Base-by-base conservation (phyloP, 2,797 vertebrate genomes). In the Myotis planiceps region DNA sequence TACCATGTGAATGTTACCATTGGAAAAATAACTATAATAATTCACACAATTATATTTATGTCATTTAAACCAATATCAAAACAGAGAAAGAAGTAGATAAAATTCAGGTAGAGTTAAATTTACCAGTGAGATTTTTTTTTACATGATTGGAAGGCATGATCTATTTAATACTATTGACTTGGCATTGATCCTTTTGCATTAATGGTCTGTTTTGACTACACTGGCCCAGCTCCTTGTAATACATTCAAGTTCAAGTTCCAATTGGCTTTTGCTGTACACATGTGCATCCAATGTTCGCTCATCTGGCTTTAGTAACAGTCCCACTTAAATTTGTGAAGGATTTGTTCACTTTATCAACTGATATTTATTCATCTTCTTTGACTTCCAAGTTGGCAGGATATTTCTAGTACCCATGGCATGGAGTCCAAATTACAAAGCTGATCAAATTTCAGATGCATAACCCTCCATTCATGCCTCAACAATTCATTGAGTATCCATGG, bases 261-360 rank as follows among this genome's bases (percentile, higher is more conserved):
- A 7, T 18, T 95, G 95, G 89, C 89, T 92, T 83, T 87, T 39
- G 39, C 29, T 88, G 32, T 53, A 32, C 25, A 81, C 71, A 87
- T 76, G 37, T 95, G 66, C 34, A 78, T 91, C 42, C 55, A 95
- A 19, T 58, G 13, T 51, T 92, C 25, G 7, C 21, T 94, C 55
- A 27, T 92, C 53, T 96, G 92, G 69, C 81, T 69, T 93, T 53
- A 78, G 25, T 66, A 87, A 92, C n/a, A 92, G 90, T 84, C 32
- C 89, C 75, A 69, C 71, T 92, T 95, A 92, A 96, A 96, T 94
- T 87, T 94, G 37, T 58, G 79, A 97, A 95, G 94, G 71, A 96
- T 88, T 85, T 92, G 65, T 95, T 55, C 55, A 92, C 79, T 97
- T 88, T 90, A 92, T 96, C 86, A 95, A 97, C 45, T 90, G 75